Base-by-base conservation (phyloP, 2,797 vertebrate genomes). In the Gallinago stenura region DNA sequence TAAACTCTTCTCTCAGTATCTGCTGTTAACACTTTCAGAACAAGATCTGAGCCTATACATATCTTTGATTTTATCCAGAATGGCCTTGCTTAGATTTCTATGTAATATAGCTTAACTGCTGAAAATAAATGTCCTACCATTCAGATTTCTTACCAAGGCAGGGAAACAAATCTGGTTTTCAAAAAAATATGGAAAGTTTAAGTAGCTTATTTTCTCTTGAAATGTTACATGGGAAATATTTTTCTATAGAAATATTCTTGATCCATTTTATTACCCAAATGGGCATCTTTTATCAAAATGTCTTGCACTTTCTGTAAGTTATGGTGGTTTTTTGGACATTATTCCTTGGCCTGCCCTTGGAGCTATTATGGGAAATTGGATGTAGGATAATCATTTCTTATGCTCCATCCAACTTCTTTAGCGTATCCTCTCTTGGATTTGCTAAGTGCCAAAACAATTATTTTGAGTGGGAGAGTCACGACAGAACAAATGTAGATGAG, bases 401-500 rank as follows among this genome's bases (percentile, higher is more conserved):
- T 91, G 69, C 39, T 86, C 24, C 30, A 72, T 86, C 91, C 91
- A 95, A 65, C 21, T 75, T 90, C 26, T 85, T 83, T 76, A 88
- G 53, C 2, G 4, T 58, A 75, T 50, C 12, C 5, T 77, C 37
- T 80, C 80, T 76, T 83, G 50, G 69, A 88, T 93, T 88, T 94
- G 16, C 39, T 86, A 72, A 58, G 15, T 91, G 92, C 84, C 79
- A 93, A 81, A 45, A 70, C 37, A 93, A 92, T 96, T 91, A 96
- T n/a, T 94, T 89, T 77, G 60, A 92, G 75, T 94, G 57, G 65
- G 90, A 89, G 56, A 50, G 31, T 50, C 53, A 62, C 0, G 3
- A 69, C 54, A 76, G 45, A 57, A 13, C 31, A 87, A 81, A 85
- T 39, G 37, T 70, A 70, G 41, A 79, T 87, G 62, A 80, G 76